These are phyloP conservation scores for Pilophorus perplexus DNA, from an alignment of 2,888 invertebrate genomes.

Conservation along the genomic window DNA sequence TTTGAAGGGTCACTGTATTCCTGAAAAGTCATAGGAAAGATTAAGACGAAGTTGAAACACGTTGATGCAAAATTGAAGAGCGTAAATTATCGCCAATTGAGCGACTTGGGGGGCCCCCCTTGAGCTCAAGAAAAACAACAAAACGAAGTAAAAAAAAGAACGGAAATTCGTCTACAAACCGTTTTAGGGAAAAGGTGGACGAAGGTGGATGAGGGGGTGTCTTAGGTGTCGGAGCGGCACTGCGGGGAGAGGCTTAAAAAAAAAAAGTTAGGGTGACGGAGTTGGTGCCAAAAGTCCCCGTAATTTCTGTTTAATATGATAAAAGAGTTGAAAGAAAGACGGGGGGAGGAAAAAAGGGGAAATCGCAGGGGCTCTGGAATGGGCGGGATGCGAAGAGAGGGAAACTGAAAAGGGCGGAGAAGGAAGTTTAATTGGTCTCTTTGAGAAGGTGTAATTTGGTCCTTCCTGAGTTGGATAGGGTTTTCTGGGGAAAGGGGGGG, in stretches of 20 bases:
- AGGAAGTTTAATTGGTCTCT: constrained; percentile 45
- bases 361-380: not conserved
- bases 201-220: constrained; percentile 22
- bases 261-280: not conserved
- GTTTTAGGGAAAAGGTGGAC: constrained; percentile 13
- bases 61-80: constrained; percentile 16
- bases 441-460: constrained; percentile 45
- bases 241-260: not conserved
- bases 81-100: constrained; percentile 36
- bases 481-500: not conserved
- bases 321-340: constrained; percentile 45
- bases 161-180: constrained; percentile 36
- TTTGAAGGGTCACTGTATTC: no score
- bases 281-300: constrained; percentile 45
- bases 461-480: constrained; percentile 3
- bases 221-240: constrained; percentile 23
- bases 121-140: not conserved
- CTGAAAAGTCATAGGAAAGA: no score
- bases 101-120: not conserved
- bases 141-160: constrained; percentile 1
- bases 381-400: no score
- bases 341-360: constrained; percentile 6
- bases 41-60: no score
- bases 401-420: constrained; percentile 10
- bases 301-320: constrained; percentile 49